Conservation (phyloP, 2,113 vertebrate species). For the Chrysemys picta region DNA sequence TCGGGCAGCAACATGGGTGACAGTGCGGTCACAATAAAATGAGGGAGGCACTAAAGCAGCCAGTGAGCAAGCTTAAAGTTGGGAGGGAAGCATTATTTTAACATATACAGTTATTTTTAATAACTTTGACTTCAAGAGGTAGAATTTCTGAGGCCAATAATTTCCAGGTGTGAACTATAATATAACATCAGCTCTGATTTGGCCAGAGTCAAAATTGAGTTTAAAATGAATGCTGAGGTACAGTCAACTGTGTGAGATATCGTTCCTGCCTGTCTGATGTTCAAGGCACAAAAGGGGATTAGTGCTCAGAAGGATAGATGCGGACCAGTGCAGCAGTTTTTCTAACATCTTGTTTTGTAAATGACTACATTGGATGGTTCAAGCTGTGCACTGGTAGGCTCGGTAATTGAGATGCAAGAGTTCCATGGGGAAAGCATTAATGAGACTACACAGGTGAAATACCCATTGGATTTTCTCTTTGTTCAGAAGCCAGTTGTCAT, state of each 20-base stretch:
- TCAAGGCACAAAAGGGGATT: background rate
- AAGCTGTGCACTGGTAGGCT: background rate
- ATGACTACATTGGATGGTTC: background rate
- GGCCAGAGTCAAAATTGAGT: background rate
- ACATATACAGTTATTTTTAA: background rate
- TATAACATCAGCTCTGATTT: background rate
- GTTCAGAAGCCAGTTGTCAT: constrained; percentile 44
- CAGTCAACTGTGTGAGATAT: background rate
- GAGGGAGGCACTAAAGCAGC: background rate
- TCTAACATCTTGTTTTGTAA: background rate
- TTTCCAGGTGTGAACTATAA: background rate
- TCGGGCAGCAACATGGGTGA: background rate
- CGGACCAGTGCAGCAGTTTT: background rate
- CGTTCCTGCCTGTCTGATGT: background rate
- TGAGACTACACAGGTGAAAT: constrained; percentile 27
- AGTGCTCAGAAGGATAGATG: background rate
- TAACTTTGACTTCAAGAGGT: background rate
- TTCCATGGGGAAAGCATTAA: fast-evolving
- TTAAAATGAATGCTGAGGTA: background rate
- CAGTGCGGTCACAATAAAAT: background rate
- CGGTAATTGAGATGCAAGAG: background rate
- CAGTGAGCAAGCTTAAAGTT: background rate
- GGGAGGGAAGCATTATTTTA: background rate
- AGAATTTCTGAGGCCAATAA: background rate
- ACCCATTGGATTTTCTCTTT: constrained; percentile 19